phyloP scores from a whole-genome alignment of 2,113 vertebrate genomes.

The Ivindomyrus marchei region DNA sequence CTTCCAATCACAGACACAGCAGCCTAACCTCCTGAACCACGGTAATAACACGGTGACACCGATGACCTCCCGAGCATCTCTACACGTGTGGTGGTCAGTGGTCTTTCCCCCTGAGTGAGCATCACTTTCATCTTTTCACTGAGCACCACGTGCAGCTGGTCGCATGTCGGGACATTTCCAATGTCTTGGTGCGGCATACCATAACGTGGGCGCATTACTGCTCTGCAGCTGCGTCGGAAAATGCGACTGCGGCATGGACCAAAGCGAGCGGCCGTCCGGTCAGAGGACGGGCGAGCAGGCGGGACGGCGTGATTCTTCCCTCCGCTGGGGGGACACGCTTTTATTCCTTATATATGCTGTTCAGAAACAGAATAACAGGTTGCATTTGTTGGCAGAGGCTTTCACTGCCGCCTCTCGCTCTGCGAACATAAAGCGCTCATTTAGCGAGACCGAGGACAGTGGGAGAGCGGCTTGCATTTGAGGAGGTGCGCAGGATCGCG shows the following conservation, averaged over 20 bases:
- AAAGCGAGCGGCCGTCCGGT: neutral
- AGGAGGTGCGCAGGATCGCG: constrained; percentile 58
- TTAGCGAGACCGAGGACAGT: constrained; percentile 26
- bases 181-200: neutral
- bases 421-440: constrained; percentile 38
- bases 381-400: constrained; percentile 38
- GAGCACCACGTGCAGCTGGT: neutral
- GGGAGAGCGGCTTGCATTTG: constrained; percentile 39
- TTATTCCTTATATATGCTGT: neutral
- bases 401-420: constrained; percentile 44
- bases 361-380: constrained; percentile 22
- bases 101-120: neutral
- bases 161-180: neutral
- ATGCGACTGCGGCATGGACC: neutral
- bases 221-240: neutral
- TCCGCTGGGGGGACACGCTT: neutral
- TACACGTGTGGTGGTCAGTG: neutral
- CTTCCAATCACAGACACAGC: neutral
- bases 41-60: neutral
- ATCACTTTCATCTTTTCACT: neutral
- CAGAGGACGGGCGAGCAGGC: neutral
- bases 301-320: neutral
- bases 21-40: neutral
- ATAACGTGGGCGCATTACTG: neutral
- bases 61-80: neutral